Evolutionary conservation across 2,113 vertebrate genomes (phyloP).

Genomic region (Genyomyrus donnyi): DNA sequence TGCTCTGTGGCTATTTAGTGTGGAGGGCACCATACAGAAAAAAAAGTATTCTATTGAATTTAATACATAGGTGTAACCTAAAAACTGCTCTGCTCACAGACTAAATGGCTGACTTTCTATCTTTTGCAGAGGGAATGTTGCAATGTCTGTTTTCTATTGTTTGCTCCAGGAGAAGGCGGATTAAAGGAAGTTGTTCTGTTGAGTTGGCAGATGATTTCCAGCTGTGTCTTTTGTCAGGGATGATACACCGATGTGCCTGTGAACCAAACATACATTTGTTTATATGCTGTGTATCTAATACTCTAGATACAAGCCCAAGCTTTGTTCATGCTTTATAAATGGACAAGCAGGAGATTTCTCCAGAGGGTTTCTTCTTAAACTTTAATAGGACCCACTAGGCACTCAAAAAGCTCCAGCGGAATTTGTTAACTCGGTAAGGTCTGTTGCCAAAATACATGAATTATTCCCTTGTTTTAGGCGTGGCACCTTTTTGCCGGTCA

Average conservation of each 20-base stretch:
- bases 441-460: background rate
- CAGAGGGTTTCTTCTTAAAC: slow-evolving; percentile 1
- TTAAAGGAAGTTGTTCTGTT: background rate
- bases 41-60: background rate
- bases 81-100: background rate
- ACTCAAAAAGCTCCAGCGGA: background rate
- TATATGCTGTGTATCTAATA: background rate
- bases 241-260: background rate
- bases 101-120: background rate
- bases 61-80: background rate
- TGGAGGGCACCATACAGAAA: background rate
- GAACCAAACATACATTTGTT: background rate
- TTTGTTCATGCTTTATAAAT: background rate
- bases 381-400: slow-evolving; percentile 11
- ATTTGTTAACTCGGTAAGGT: background rate
- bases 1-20: background rate
- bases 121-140: background rate
- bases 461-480: background rate
- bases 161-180: background rate
- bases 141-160: background rate
- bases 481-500: background rate
- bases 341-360: background rate
- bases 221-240: background rate
- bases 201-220: background rate
- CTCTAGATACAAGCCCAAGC: background rate